Conservation (phyloP, 2,113 vertebrate species). For the Meles meles region DNA sequence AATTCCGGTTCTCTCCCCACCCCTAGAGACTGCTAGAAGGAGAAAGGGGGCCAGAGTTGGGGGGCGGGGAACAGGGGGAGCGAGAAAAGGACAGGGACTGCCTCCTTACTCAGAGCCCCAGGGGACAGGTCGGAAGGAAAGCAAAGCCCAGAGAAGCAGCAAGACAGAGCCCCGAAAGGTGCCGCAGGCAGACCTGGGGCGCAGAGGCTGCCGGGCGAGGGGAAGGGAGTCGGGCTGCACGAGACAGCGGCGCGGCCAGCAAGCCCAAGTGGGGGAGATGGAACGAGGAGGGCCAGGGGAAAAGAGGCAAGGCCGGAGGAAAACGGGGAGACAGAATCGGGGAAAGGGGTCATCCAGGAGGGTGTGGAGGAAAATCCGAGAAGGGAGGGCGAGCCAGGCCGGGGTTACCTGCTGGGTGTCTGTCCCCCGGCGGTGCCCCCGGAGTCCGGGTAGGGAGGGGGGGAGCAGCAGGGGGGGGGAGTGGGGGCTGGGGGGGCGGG, state of each 20-base stretch:
- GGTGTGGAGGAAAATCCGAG: slow-evolving; percentile 51
- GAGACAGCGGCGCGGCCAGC: slow-evolving; percentile 50
- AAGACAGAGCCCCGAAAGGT: slow-evolving; percentile 52
- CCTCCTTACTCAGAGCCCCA: slow-evolving; percentile 57
- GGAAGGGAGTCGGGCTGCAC: slow-evolving; percentile 48
- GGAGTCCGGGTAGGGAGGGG: slow-evolving; percentile 75
- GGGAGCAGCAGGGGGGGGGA: slow-evolving; percentile 61
- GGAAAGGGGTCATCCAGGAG: slow-evolving; percentile 58
- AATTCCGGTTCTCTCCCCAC: slow-evolving; percentile 70
- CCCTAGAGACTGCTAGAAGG: slow-evolving; percentile 57
- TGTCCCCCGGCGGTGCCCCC: slow-evolving; percentile 77
- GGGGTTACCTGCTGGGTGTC: slow-evolving; percentile 77
- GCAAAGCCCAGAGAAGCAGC: slow-evolving; percentile 26
- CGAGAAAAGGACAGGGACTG: slow-evolving; percentile 44
- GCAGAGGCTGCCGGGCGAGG: slow-evolving; percentile 22
- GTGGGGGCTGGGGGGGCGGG: slow-evolving; percentile 59
- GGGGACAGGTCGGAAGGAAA: slow-evolving; percentile 39
- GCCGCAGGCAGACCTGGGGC: slow-evolving; percentile 52
- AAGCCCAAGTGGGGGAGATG: slow-evolving; percentile 55
- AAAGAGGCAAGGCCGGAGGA: slow-evolving; percentile 8
- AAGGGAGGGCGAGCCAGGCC: slow-evolving; percentile 59
- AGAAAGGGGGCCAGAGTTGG: slow-evolving; percentile 61
- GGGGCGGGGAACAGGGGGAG: neutral
- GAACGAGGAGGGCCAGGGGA: slow-evolving; percentile 28
- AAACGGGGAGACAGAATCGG: slow-evolving; percentile 14